phyloP scores from a whole-genome alignment of 1,140 invertebrate species.

The Drosophila malerkotliana region DNA sequence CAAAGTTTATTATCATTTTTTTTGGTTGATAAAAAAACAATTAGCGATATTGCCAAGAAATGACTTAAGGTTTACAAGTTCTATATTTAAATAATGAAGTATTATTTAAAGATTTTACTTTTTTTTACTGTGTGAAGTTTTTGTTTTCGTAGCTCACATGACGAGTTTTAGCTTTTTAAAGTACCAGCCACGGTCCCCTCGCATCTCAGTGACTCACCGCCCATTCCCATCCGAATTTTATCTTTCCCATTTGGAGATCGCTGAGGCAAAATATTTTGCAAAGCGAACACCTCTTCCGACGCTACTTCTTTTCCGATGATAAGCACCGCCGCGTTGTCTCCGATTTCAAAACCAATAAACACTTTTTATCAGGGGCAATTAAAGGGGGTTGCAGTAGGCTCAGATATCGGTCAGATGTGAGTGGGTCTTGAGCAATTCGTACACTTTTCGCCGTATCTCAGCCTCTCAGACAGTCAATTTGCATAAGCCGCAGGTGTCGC shows the following conservation, averaged over 20 bases:
- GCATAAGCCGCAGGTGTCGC: neutral
- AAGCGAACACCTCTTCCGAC: slow-evolving; percentile 29
- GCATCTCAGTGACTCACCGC: slow-evolving; percentile 58
- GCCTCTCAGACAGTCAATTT: slow-evolving; percentile 1
- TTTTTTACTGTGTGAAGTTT: slow-evolving; percentile 15
- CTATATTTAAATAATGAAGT: neutral
- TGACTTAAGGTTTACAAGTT: neutral
- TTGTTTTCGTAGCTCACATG: slow-evolving; percentile 66
- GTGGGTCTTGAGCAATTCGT: slow-evolving; percentile 12
- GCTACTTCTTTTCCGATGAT: slow-evolving; percentile 21
- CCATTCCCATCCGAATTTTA: slow-evolving; percentile 47
- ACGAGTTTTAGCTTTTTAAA: slow-evolving; percentile 68
- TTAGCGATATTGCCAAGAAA: neutral
- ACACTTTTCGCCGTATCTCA: neutral
- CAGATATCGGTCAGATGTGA: slow-evolving; percentile 37
- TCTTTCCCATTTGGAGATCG: slow-evolving; percentile 55
- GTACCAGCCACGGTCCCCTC: slow-evolving; percentile 17
- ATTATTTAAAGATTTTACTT: neutral
- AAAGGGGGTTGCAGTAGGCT: slow-evolving; percentile 3
- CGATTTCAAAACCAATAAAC: slow-evolving; percentile 35
- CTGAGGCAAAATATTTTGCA: slow-evolving; percentile 57
- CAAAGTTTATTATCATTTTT: neutral
- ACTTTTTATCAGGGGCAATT: slow-evolving; percentile 17
- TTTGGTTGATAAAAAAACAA: neutral
- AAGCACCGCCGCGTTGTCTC: slow-evolving; percentile 17